A percentile compares a stretch with the other conserved stretches of the same genome.
Conservation (phyloP, 1,140 invertebrate genomes). For the Diorhabda sublineata region DNA sequence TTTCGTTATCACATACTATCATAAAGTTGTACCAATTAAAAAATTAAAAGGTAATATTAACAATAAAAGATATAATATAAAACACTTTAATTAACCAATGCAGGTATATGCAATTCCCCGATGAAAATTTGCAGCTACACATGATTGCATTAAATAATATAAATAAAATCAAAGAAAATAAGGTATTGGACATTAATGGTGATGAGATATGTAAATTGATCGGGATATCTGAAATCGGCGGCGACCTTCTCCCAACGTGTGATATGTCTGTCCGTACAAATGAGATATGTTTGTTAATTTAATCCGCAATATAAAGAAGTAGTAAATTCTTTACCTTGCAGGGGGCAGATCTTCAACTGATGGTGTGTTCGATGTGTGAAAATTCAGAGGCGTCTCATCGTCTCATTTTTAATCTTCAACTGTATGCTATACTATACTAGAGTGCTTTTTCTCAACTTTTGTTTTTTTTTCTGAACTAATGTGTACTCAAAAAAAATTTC, state of each 20-base stretch:
- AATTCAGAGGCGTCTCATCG: conserved; percentile 4
- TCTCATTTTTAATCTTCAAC: no score
- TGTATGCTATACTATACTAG: no score
- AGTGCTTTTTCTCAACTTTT: no score
- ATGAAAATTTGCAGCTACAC: conserved; percentile 3
- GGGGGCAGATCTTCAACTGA: conserved; percentile 21
- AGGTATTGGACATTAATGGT: conserved; percentile 28
- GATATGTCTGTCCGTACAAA: conserved; percentile 32
- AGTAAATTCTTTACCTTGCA: conserved; percentile 23
- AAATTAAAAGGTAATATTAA: no score
- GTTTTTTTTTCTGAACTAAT: no score
- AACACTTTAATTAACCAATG: no score
- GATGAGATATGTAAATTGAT: conserved; percentile 33
- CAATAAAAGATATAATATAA: no score
- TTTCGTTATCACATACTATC: no score
- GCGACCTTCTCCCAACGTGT: conserved; percentile 21
- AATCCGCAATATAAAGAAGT: conserved; percentile 31
- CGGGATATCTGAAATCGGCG: conserved; percentile 23
- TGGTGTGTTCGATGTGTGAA: not conserved
- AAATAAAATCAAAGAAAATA: conserved; percentile 28
- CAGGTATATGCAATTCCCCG: not conserved
- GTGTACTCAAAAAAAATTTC: no score
- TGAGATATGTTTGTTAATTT: conserved; percentile 31
- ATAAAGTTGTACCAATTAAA: no score
- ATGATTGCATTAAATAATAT: conserved; percentile 3